Conservation (phyloP, 2,113 vertebrate species). For the Tragelaphus buxtoni region DNA sequence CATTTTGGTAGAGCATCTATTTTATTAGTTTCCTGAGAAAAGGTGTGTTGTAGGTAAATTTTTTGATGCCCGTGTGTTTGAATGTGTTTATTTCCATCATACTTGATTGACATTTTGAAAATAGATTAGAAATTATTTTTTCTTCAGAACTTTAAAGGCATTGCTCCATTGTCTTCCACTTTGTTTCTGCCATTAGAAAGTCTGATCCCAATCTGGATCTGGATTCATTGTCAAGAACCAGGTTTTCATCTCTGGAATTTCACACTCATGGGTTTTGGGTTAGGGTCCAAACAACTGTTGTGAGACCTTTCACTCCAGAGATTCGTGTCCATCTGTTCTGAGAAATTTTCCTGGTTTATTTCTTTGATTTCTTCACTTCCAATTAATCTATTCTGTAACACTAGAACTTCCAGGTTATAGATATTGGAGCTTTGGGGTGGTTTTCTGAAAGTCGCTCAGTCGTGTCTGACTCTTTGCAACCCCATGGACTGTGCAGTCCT, state of each 20-base stretch:
- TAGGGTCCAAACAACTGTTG: background rate
- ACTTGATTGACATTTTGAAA: background rate
- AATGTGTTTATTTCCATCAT: conserved; percentile 9
- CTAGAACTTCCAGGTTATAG: background rate
- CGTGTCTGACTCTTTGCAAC: background rate
- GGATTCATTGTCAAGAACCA: background rate
- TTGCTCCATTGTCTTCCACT: background rate
- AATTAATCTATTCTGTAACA: background rate
- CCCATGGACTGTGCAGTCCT: background rate
- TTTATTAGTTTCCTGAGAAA: background rate
- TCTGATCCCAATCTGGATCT: background rate
- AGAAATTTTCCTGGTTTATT: background rate
- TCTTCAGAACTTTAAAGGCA: background rate
- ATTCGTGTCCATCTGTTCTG: background rate
- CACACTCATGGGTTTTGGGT: background rate
- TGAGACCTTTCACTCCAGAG: background rate
- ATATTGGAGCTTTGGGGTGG: background rate
- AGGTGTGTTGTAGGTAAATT: background rate
- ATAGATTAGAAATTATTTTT: background rate
- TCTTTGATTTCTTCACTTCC: conserved; percentile 26
- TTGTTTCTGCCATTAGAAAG: background rate
- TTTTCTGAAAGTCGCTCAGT: background rate
- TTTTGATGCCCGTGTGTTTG: background rate
- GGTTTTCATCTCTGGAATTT: background rate
- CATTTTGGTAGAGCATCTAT: background rate